Percentiles rank a stretch among this genome's conserved stretches.
Evolutionary conservation across 2,797 vertebrate genomes (phyloP).

Genomic region (Darevskia nairensis): DNA sequence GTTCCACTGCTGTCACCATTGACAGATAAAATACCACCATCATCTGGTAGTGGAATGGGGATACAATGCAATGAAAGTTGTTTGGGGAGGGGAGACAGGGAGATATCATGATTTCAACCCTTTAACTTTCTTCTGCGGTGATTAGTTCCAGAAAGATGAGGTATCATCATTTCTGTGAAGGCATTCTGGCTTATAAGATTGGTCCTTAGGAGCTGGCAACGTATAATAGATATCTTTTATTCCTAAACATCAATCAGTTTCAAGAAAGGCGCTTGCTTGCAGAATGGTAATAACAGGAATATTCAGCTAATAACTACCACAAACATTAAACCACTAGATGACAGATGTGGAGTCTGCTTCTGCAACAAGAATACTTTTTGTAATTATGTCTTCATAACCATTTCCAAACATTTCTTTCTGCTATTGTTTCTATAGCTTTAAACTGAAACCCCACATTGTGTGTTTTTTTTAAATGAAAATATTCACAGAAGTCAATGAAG

Average conservation of each 20-base stretch:
- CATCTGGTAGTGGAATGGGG: constrained; percentile 64
- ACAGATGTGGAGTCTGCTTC: constrained; percentile 60
- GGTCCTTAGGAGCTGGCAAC: constrained; percentile 73
- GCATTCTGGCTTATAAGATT: constrained; percentile 66
- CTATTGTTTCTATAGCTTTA: constrained; percentile 43
- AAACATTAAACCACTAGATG: constrained; percentile 64
- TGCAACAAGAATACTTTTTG: constrained; percentile 61
- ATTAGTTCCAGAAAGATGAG: constrained; percentile 77
- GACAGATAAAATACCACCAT: constrained; percentile 70
- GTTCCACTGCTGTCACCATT: constrained; percentile 58
- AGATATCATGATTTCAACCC: constrained; percentile 67
- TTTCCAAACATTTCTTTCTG: constrained; percentile 73
- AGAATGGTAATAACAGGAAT: constrained; percentile 73
- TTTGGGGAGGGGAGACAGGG: constrained; percentile 33
- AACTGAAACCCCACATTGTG: constrained; percentile 43
- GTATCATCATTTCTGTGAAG: constrained; percentile 77
- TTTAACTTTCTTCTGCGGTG: constrained; percentile 72
- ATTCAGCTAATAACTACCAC: constrained; percentile 66
- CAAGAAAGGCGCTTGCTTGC: constrained; percentile 72
- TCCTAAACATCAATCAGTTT: constrained; percentile 77
- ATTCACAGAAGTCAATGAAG: constrained; percentile 23
- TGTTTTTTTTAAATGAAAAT: neutral
- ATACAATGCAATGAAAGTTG: constrained; percentile 66
- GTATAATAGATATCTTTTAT: constrained; percentile 76
- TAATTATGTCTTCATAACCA: constrained; percentile 72